Percentiles rank a stretch among this genome's conserved stretches.
Conservation (phyloP, 1,140 invertebrate species). For the Drosophila lacertosa region DNA sequence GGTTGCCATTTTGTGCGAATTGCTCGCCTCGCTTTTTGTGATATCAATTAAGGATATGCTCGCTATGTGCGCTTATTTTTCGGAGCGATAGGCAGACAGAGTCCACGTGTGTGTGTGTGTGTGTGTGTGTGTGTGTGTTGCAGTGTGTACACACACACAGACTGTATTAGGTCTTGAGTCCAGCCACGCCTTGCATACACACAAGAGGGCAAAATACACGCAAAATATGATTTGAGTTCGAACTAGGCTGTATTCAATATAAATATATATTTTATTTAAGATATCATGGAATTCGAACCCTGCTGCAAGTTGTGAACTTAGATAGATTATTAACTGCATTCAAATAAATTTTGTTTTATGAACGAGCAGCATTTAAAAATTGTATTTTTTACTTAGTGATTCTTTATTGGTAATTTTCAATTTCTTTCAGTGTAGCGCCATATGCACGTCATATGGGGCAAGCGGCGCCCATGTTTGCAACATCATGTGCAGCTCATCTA, state of each 20-base stretch:
- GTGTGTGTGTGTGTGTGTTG: slow-evolving; percentile 16
- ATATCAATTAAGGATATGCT: slow-evolving; percentile 81
- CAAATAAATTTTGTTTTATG: no score
- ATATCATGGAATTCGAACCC: no score
- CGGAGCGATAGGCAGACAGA: slow-evolving; percentile 49
- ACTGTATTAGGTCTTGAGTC: slow-evolving; percentile 43
- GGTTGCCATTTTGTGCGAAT: slow-evolving; percentile 62
- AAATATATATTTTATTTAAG: no score
- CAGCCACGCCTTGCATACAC: slow-evolving; percentile 23
- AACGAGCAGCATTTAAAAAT: no score
- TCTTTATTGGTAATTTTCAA: no score
- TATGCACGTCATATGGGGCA: slow-evolving; percentile 38
- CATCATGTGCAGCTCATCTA: slow-evolving; percentile 54
- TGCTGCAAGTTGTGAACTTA: no score
- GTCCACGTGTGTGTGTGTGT: slow-evolving; percentile 22
- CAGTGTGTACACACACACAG: slow-evolving; percentile 44
- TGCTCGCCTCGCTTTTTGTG: slow-evolving; percentile 71
- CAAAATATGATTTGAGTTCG: no score
- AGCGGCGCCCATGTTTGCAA: slow-evolving; percentile 37
- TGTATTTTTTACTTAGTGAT: no score
- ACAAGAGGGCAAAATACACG: slow-evolving; percentile 2
- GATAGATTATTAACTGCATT: no score
- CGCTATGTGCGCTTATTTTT: slow-evolving; percentile 43
- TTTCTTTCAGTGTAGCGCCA: slow-evolving; percentile 3
- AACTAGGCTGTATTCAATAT: no score